Evolutionary conservation across 2,797 vertebrate species (phyloP), one percentile per base, ranked within the genome.

Genomic region (Macroramphosus scolopax): DNA sequence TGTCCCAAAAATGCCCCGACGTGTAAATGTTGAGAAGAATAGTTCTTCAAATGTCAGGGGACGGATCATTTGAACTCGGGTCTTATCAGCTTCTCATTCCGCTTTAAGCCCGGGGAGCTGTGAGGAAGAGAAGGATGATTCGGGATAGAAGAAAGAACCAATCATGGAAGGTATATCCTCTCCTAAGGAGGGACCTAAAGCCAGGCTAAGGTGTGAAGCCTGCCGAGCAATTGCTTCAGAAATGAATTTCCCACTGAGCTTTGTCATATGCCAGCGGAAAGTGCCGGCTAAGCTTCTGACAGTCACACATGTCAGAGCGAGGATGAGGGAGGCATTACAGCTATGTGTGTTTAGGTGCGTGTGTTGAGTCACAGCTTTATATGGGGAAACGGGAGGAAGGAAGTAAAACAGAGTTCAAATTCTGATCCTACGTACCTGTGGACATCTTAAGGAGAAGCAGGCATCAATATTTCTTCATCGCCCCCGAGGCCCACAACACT

Each of bases 241-340:
- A 79, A 82, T 63, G 36, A 68, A 71, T 75, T 63, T 34, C 10
- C 20, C 67, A 32, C 42, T 29, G 35, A 81, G 73, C 53, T 65
- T 73, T 57, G 65, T 63, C 17, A 49, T 44, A 6, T 59, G 65
- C 65, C 73, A 72, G 66, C 5, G 34, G 63, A 58, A 73, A 61
- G 59, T 57, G 70, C 73, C 63, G 73, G 63, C 45, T 68, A 45
- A 48, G 61, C 57, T 18, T 51, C 51, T 61, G 70, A 81, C 59
- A 69, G 49, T 73, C 54, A 41, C 48, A 56, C 48, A 40, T 50
- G 33, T 55, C 65, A 50, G 47, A 8, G 29, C 28, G 20, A 61
- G 39, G 42, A 45, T 44, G 51, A 17, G 30, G 37, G 44, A 22
- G 15, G 46, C 53, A 24, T 52, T 35, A 28, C 29, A 54, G 53